A percentile compares a stretch with the other conserved stretches of the same genome.
phyloP scores from a whole-genome alignment of 2,113 vertebrate genomes.

The Xerus inauris region DNA sequence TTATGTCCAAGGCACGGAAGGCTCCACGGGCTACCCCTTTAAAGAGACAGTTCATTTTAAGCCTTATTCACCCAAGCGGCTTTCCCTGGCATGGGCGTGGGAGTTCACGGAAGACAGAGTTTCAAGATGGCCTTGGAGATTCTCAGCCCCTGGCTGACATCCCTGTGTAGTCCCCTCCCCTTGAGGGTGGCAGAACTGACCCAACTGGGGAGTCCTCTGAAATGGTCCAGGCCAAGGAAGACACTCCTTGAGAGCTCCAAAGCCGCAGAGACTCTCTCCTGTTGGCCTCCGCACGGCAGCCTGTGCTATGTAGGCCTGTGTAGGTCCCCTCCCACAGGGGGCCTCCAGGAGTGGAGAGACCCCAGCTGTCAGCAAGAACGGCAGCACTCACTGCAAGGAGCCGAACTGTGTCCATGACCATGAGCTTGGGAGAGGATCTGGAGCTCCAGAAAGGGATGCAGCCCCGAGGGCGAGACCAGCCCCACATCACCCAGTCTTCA shows the following conservation, averaged over 20 bases:
- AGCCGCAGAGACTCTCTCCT: not conserved
- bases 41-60: not conserved
- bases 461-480: not conserved
- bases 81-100: not conserved
- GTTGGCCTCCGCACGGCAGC: not conserved
- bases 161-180: not conserved
- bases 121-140: not conserved
- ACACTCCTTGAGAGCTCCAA: not conserved
- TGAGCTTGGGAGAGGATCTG: not conserved
- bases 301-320: too few relatives aligned
- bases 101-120: not conserved
- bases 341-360: not conserved
- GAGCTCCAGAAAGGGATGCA: too few relatives aligned
- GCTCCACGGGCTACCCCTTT: not conserved
- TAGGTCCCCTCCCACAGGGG: too few relatives aligned
- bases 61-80: not conserved
- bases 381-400: not conserved
- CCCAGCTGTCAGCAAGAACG: not conserved
- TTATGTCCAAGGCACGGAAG: not conserved
- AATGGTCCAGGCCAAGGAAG: not conserved
- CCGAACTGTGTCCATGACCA: not conserved
- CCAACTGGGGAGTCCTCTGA: not conserved
- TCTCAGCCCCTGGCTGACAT: not conserved
- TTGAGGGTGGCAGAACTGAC: not conserved
- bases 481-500: rapidly evolving